Evolutionary conservation across 2,888 invertebrate genomes (phyloP).

Genomic region (Synanthedon vespiformis): DNA sequence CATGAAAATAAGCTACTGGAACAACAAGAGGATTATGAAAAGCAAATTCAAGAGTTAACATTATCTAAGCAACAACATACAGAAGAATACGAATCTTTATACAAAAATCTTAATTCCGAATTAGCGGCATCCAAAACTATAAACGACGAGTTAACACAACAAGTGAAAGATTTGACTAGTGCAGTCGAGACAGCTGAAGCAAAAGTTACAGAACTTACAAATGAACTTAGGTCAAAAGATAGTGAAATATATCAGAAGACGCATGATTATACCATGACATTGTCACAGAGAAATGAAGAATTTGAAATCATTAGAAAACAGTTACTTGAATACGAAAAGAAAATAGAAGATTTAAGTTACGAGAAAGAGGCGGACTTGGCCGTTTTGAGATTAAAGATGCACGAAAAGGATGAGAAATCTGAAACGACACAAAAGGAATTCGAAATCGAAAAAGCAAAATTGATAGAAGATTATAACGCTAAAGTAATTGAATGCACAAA

Average conservation of each 20-base stretch:
- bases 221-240: conserved; percentile 42
- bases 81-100: conserved; percentile 23
- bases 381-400: conserved; percentile 62
- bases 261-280: conserved; percentile 37
- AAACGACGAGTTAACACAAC: conserved; percentile 31
- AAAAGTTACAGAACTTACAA: conserved; percentile 31
- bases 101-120: conserved; percentile 32
- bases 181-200: conserved; percentile 24
- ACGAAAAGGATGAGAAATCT: conserved; percentile 47
- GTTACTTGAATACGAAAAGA: conserved; percentile 49
- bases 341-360: conserved; percentile 56
- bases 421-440: conserved; percentile 30
- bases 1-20: conserved; percentile 51
- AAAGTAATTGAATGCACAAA: conserved; percentile 62
- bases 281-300: conserved; percentile 49
- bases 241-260: conserved; percentile 53
- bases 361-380: conserved; percentile 69
- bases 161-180: conserved; percentile 25
- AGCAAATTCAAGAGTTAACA: conserved; percentile 36
- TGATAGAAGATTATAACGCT: conserved; percentile 41
- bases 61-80: conserved; percentile 23
- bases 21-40: conserved; percentile 60
- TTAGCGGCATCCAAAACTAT: conserved; percentile 23
- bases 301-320: conserved; percentile 52
- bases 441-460: conserved; percentile 31